A percentile compares a stretch with the other conserved stretches of the same genome.
Conservation (phyloP, 2,797 vertebrate species). For the Orestias chungarensis region DNA sequence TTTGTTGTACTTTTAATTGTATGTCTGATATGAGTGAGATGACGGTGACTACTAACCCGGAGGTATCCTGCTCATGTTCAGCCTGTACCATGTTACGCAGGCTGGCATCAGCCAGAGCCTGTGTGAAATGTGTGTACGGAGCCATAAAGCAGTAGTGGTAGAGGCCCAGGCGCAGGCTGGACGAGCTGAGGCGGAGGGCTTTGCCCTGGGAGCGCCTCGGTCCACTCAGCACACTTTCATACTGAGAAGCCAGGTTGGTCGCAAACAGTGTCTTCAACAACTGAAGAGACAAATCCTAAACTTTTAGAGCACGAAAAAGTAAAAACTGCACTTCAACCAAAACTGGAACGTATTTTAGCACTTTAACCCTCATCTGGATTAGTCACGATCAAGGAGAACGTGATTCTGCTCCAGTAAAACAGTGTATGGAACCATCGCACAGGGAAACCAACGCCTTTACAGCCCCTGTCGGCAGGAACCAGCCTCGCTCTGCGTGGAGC, state of each 20-base stretch:
- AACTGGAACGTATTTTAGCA: background rate
- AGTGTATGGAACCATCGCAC: slow-evolving; percentile 80
- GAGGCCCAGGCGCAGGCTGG: slow-evolving; percentile 90
- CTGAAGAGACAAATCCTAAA: slow-evolving; percentile 65
- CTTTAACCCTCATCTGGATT: background rate
- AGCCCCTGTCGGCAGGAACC: slow-evolving; percentile 80
- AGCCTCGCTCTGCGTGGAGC: slow-evolving; percentile 73
- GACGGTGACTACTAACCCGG: slow-evolving; percentile 79
- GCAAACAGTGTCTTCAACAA: slow-evolving; percentile 96
- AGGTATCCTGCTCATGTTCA: slow-evolving; percentile 91
- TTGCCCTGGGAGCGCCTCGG: slow-evolving; percentile 90
- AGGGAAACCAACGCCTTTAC: slow-evolving; percentile 70
- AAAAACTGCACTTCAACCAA: background rate
- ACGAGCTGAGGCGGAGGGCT: slow-evolving; percentile 93
- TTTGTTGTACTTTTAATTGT: background rate
- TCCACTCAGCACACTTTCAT: slow-evolving; percentile 87
- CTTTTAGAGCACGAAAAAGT: background rate
- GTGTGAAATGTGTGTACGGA: slow-evolving; percentile 97
- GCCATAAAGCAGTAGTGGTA: slow-evolving; percentile 99
- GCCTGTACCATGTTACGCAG: slow-evolving; percentile 97
- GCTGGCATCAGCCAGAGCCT: slow-evolving; percentile 97
- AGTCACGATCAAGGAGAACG: background rate
- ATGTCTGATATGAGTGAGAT: background rate
- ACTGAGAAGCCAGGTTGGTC: slow-evolving; percentile 97
- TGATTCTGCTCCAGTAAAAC: background rate